Evolutionary conservation across 2,888 invertebrate genomes (phyloP).

Genomic region (Mesochorus sp.): DNA sequence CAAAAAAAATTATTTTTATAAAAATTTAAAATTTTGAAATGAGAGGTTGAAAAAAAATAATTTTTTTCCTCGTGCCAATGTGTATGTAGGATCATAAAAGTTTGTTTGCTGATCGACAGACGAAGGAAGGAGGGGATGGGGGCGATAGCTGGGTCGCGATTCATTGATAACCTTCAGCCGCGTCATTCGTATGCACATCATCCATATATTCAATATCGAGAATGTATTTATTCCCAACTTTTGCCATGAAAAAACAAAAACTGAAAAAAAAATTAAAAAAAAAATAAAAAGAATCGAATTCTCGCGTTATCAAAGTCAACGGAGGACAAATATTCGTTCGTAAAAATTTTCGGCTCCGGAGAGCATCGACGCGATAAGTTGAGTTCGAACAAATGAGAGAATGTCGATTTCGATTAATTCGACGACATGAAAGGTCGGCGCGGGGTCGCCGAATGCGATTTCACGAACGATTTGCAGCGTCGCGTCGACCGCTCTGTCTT

Average conservation of each 20-base stretch:
- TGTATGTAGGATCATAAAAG: neutral
- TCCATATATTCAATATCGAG: neutral
- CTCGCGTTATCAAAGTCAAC: neutral
- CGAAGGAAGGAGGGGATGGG: neutral
- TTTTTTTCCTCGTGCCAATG: neutral
- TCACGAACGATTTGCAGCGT: neutral
- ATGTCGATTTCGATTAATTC: conserved; percentile 8
- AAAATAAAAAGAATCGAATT: no score
- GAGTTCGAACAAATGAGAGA: neutral
- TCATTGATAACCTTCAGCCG: conserved; percentile 41
- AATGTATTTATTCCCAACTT: neutral
- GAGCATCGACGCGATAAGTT: neutral
- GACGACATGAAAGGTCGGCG: neutral
- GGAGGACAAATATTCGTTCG: no score
- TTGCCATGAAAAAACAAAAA: neutral
- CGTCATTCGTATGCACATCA: neutral
- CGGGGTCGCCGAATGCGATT: no score
- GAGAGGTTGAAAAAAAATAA: no score
- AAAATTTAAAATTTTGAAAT: no score
- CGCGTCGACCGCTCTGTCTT: no score
- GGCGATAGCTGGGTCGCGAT: conserved; percentile 8
- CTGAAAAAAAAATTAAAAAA: neutral
- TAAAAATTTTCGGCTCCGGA: conserved; percentile 14
- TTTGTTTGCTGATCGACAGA: neutral
- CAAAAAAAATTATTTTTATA: no score